Evolutionary conservation across 2,797 vertebrate species (phyloP).

Genomic region (Oreortyx pictus): DNA sequence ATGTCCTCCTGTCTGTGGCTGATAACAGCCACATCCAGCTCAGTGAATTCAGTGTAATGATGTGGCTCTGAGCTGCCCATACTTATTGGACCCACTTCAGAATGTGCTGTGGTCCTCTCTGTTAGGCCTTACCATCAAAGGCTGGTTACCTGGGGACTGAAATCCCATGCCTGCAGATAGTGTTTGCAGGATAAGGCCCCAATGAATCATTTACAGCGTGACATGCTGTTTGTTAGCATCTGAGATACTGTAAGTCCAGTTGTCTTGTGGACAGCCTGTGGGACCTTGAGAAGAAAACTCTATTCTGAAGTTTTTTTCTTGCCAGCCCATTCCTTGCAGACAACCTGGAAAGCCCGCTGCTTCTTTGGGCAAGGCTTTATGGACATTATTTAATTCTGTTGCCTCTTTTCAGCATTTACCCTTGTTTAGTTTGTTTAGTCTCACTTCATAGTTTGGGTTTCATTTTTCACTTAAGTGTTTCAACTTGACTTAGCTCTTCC

Average conservation of each 20-base stretch:
- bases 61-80: not conserved
- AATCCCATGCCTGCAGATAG: not conserved
- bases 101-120: not conserved
- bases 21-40: not conserved
- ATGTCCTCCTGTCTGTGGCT: not conserved
- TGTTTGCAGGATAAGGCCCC: not conserved
- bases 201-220: not conserved
- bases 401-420: not conserved
- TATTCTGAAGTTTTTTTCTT: not conserved
- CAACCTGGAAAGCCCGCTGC: fast-evolving
- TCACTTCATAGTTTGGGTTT: not conserved
- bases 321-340: not conserved
- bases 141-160: not conserved
- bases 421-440: not conserved
- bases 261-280: not conserved
- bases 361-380: not conserved
- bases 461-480: not conserved
- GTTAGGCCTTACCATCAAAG: not conserved
- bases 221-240: not conserved
- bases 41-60: not conserved
- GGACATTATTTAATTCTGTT: not conserved
- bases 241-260: not conserved
- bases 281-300: not conserved
- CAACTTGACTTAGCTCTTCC: not conserved
- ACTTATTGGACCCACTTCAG: not conserved